Evolutionary conservation across 2,888 invertebrate species (phyloP).

Genomic region (Eristalinus sepulchralis): DNA sequence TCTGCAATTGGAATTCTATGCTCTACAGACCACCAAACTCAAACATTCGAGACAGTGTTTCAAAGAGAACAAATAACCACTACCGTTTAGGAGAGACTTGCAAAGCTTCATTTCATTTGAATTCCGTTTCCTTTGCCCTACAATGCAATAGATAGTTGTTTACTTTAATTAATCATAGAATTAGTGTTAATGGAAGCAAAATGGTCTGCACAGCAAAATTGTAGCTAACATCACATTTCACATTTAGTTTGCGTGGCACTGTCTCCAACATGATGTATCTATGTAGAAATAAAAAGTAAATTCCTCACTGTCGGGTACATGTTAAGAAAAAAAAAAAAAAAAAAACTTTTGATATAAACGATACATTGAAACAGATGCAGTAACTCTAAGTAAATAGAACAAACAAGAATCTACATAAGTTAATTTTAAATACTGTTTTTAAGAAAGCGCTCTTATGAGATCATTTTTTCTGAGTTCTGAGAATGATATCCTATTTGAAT

Average conservation of each 20-base stretch:
- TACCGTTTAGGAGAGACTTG: not conserved
- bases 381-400: not conserved
- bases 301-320: not conserved
- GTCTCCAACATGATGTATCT: not conserved
- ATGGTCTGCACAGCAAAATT: not conserved
- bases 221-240: not conserved
- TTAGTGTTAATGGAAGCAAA: not conserved
- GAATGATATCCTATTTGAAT: slow-evolving; percentile 16
- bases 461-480: slow-evolving; percentile 34
- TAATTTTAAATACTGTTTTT: not conserved
- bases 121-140: not conserved
- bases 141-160: not conserved
- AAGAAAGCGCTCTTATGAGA: slow-evolving; percentile 36
- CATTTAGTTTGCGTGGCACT: not conserved
- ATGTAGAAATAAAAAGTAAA: not conserved
- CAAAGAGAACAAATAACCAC: not conserved
- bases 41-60: not conserved
- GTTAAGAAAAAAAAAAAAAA: not conserved
- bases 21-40: not conserved
- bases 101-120: not conserved
- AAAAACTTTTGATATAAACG: not conserved
- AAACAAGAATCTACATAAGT: not conserved
- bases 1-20: not conserved
- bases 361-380: not conserved
- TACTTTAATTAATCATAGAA: not conserved